phyloP scores from a whole-genome alignment of 2,888 invertebrate species.

The Laspeyria flexula region DNA sequence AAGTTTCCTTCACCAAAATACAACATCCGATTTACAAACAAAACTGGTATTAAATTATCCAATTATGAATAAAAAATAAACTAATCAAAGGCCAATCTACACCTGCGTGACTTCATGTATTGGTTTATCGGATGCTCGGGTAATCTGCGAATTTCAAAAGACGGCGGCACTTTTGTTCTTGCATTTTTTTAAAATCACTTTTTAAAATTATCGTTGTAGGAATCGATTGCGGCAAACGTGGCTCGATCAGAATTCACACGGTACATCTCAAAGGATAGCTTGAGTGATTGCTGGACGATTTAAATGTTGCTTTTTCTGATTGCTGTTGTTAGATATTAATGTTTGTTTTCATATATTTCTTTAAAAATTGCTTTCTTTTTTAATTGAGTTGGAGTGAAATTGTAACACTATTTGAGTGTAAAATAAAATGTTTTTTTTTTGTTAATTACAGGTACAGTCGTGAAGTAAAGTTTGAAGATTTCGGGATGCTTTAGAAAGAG shows the following conservation, averaged over 20 bases:
- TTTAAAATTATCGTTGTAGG: slow-evolving; percentile 75
- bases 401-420: neutral
- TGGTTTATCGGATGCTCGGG: slow-evolving; percentile 81
- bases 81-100: slow-evolving; percentile 56
- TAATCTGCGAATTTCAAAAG: slow-evolving; percentile 81
- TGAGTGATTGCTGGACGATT: slow-evolving; percentile 59
- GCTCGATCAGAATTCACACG: slow-evolving; percentile 76
- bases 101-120: slow-evolving; percentile 65
- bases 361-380: neutral
- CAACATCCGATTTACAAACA: slow-evolving; percentile 18
- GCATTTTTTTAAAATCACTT: slow-evolving; percentile 66
- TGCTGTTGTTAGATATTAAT: slow-evolving; percentile 37
- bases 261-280: slow-evolving; percentile 76
- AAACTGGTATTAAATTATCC: slow-evolving; percentile 34
- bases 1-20: slow-evolving; percentile 8
- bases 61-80: slow-evolving; percentile 36
- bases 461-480: slow-evolving; percentile 28
- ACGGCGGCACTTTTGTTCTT: slow-evolving; percentile 77
- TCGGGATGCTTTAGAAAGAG: slow-evolving; percentile 66
- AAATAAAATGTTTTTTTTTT: neutral
- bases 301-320: slow-evolving; percentile 53
- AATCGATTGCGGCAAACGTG: slow-evolving; percentile 69
- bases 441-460: slow-evolving; percentile 48
- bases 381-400: no score
- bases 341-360: slow-evolving; percentile 10